Conservation (phyloP, 1,140 invertebrate species). For the Spodoptera litura region DNA sequence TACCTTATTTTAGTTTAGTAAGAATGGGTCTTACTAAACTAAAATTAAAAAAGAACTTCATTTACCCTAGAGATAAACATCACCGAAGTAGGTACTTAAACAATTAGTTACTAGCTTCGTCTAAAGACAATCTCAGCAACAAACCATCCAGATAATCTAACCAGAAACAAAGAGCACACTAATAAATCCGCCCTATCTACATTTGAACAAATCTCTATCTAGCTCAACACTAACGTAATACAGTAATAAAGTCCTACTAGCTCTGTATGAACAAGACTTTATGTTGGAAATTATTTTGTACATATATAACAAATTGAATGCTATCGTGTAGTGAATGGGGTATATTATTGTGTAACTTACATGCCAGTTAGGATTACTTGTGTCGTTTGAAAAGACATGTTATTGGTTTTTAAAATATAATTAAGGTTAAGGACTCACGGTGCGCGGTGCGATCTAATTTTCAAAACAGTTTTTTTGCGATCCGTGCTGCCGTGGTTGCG, state of each 20-base stretch:
- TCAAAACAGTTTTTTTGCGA: no score
- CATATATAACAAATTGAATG: slow-evolving; percentile 11
- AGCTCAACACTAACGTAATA: not conserved
- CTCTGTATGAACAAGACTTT: not conserved
- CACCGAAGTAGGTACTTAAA: no score
- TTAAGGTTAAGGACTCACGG: not conserved
- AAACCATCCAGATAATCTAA: no score
- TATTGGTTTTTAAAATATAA: not conserved
- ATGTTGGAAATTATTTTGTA: not conserved
- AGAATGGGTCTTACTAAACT: no score
- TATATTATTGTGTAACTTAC: not conserved
- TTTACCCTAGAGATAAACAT: no score
- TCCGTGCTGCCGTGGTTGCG: no score
- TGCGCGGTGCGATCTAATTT: no score
- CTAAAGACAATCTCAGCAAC: no score
- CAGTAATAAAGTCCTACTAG: not conserved
- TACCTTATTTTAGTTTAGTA: no score
- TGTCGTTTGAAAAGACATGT: not conserved
- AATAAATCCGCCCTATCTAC: not conserved
- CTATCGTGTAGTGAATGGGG: not conserved
- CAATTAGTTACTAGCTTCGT: no score
- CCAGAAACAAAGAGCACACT: not conserved
- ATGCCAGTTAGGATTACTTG: not conserved
- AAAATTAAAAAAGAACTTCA: no score
- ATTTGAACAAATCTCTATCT: not conserved